Conservation (phyloP, 2,113 vertebrate species). For the Apaloderma vittatum region DNA sequence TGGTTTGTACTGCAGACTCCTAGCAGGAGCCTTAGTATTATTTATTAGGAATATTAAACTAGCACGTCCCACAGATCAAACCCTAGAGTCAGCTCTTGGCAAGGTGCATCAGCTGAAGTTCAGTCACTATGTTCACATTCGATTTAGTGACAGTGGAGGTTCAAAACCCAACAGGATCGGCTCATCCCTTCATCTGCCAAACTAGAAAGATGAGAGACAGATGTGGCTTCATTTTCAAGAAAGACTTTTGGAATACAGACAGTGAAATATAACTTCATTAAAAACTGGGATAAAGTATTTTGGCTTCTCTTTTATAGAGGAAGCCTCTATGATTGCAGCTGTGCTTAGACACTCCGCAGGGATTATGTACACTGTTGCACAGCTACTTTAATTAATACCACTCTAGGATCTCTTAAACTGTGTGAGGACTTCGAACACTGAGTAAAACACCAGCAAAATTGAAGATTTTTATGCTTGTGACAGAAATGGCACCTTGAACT, state of each 20-base stretch:
- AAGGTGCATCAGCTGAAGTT: fast-evolving
- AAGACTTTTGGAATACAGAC: neutral
- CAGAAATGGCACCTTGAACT: neutral
- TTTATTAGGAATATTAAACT: neutral
- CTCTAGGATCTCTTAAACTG: neutral
- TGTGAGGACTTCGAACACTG: neutral
- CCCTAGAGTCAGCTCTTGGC: neutral
- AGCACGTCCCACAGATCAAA: neutral
- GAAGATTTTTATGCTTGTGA: neutral
- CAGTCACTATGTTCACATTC: neutral
- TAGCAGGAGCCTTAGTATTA: neutral
- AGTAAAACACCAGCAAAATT: neutral
- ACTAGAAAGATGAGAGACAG: neutral
- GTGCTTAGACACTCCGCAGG: neutral
- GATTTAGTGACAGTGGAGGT: neutral
- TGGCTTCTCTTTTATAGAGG: neutral
- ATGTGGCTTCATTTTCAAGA: neutral
- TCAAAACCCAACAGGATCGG: neutral
- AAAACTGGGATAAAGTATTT: neutral
- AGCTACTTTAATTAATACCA: neutral
- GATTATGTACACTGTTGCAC: neutral
- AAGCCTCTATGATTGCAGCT: neutral
- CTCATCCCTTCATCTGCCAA: neutral
- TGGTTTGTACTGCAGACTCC: neutral
- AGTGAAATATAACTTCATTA: neutral